Percentiles rank a stretch among this genome's conserved stretches.
phyloP scores from a whole-genome alignment of 2,113 vertebrate species.

The Rhabdornis inornatus region DNA sequence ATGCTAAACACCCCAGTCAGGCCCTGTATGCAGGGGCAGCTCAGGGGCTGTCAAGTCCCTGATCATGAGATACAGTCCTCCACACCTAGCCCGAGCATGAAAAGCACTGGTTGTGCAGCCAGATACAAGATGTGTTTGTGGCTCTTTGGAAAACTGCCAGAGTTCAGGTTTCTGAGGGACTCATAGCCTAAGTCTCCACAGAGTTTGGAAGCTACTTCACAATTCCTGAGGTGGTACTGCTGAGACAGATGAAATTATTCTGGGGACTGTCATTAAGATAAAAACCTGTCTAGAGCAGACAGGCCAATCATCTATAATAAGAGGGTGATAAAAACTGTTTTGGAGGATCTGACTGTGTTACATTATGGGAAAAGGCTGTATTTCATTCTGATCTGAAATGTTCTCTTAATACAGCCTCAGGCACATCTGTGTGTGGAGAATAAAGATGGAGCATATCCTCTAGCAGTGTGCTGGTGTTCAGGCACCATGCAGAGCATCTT shows the following conservation, averaged over 20 bases:
- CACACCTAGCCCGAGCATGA: background rate
- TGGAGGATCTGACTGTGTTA: background rate
- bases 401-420: background rate
- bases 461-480: fast-evolving
- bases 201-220: background rate
- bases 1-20: background rate
- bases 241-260: background rate
- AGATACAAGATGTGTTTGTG: background rate
- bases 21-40: background rate
- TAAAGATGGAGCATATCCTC: background rate
- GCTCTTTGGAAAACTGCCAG: background rate
- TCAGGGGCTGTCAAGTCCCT: background rate
- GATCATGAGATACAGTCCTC: background rate
- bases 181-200: background rate
- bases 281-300: background rate
- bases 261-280: background rate
- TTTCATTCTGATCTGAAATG: background rate
- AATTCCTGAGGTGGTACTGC: background rate
- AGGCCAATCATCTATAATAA: background rate
- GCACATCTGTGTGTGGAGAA: background rate
- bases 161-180: background rate
- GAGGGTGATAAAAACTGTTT: background rate
- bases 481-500: background rate
- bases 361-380: background rate
- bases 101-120: background rate